These are phyloP conservation scores for Halictus ligatus DNA, from an alignment of 2,888 invertebrate genomes.

Conservation along the genomic window DNA sequence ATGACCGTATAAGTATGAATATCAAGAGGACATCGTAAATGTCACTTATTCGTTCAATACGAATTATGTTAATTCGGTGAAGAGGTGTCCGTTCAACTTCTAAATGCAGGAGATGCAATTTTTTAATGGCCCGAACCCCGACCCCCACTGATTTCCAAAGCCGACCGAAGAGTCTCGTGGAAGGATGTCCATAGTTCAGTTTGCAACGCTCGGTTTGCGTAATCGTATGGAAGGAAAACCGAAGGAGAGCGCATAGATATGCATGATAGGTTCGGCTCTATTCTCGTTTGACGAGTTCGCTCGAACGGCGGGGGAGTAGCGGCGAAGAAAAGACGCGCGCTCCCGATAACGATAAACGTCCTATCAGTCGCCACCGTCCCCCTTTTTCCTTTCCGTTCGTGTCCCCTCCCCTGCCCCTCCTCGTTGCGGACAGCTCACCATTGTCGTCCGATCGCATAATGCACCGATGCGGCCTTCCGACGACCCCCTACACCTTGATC, in stretches of 20 bases:
- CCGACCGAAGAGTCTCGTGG: neutral
- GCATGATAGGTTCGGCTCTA: constrained; percentile 58
- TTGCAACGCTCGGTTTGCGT: constrained; percentile 15
- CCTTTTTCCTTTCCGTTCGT: constrained; percentile 57
- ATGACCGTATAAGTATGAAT: too few species aligned
- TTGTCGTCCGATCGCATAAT: constrained; percentile 51
- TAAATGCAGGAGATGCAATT: neutral
- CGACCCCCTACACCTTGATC: constrained; percentile 44
- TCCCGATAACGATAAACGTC: constrained; percentile 79
- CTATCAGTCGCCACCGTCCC: constrained; percentile 68
- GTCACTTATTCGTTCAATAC: too few species aligned
- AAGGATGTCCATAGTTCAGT: neutral
- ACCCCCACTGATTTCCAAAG: neutral
- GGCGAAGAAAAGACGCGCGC: constrained; percentile 70
- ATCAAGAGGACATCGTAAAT: too few species aligned
- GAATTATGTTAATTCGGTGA: too few species aligned
- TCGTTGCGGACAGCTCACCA: constrained; percentile 47
- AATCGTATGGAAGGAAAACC: constrained; percentile 56
- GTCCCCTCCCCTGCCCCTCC: constrained; percentile 46
- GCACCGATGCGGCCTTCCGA: constrained; percentile 49
- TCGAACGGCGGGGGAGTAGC: constrained; percentile 29
- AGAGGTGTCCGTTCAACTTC: neutral
- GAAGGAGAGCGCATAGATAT: constrained; percentile 30
- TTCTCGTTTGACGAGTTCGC: constrained; percentile 77
- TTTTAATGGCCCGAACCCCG: neutral